Evolutionary conservation across 2,797 vertebrate species (phyloP), one percentile per base, ranked within the genome.

Genomic region (Halcyon smyrnensis): DNA sequence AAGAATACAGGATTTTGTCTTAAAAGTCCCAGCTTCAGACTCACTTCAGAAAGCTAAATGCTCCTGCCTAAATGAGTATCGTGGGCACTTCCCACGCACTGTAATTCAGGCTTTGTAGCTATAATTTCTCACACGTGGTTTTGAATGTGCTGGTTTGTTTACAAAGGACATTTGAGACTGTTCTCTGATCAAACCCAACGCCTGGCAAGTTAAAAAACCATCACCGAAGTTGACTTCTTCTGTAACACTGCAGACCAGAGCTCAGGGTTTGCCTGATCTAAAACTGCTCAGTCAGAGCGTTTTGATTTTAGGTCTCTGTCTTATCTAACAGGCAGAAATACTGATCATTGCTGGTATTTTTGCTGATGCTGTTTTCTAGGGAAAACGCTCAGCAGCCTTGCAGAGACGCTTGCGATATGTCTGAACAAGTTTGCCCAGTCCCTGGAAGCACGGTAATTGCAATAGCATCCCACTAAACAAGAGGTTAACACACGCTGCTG

Each of bases 361-460:
- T 87, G 89, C 75, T 91, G 93, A 87, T 80, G 28, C 25, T 50
- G 28, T 89, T 91, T 84, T 76, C 87, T 36, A 65, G 64, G 48
- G 71, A 74, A 92, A 85, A 59, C 12, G 24, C 45, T 92, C 11
- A 80, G 75, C 75, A 87, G 64, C 5, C 0, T 25, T 60, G 60
- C 54, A 83, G 71, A 93, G 75, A 80, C 64, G 53, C 45, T 46
- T 2, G 6, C 34, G 87, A 28, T 91, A 87, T 85, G 64, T 30
- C 78, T 77, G n/a, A 93, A 89, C 13, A 28, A 70, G 68, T 82
- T 62, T 59, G 43, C 6, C 25, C 84, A 50, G 89, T 87, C 89
- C 45, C 91, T 57, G 39, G 18, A 65, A 93, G 69, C 68, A 51
- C 39, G 51, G 11, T 46, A 89, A 90, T 28, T 93, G 56, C 56